Evolutionary conservation across 2,797 vertebrate genomes (phyloP).

Genomic region (Sebastes jordani): DNA sequence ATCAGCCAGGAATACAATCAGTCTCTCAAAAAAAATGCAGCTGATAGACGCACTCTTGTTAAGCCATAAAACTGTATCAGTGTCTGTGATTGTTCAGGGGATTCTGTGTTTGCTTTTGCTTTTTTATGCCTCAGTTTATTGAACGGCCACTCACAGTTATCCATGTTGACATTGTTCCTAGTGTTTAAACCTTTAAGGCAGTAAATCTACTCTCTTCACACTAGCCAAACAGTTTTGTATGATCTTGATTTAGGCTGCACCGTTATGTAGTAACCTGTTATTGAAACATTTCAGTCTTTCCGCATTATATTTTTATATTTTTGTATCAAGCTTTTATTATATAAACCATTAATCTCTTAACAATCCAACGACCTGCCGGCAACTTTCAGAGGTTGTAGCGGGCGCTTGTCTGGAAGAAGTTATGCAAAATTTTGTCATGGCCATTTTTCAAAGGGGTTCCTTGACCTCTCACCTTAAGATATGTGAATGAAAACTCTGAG

Average conservation of each 20-base stretch:
- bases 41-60: constrained; percentile 28
- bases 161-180: constrained; percentile 21
- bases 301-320: too few relatives aligned
- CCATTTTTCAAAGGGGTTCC: too few relatives aligned
- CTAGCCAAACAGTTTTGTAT: neutral
- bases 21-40: neutral
- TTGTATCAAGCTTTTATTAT: too few relatives aligned
- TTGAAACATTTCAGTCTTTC: neutral
- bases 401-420: too few relatives aligned
- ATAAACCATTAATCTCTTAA: too few relatives aligned
- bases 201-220: neutral
- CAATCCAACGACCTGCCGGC: too few relatives aligned
- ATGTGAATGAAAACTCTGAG: too few relatives aligned
- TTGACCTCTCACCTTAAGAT: too few relatives aligned
- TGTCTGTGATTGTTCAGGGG: constrained; percentile 25
- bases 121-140: constrained; percentile 21
- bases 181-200: constrained; percentile 4
- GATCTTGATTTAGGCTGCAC: constrained; percentile 2
- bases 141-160: neutral
- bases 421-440: too few relatives aligned
- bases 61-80: constrained; percentile 55
- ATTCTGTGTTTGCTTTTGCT: constrained; percentile 30
- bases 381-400: too few relatives aligned
- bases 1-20: constrained; percentile 18
- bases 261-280: neutral